A percentile compares a stretch with the other conserved stretches of the same genome.
Evolutionary conservation across 92 coral and sea anemone species (phyloP).

Genomic region (Nematostella vectensis): DNA sequence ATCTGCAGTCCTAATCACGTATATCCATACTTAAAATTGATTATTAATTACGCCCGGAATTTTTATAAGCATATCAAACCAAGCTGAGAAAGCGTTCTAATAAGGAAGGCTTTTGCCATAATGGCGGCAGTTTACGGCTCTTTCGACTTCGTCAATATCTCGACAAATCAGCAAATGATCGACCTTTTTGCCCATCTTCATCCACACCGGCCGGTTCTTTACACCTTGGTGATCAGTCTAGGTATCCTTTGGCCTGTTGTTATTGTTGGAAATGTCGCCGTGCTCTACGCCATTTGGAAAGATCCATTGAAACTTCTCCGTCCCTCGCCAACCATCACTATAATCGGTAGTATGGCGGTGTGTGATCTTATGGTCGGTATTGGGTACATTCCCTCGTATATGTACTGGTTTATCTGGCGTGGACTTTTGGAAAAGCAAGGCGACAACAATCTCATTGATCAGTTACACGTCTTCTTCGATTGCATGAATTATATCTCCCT

Average conservation of each 20-base stretch:
- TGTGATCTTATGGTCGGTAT: slow-evolving; percentile 19
- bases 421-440: neutral
- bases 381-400: neutral
- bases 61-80: too few species aligned
- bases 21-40: too few species aligned
- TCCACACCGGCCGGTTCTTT: neutral
- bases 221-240: neutral
- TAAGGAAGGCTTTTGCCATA: too few species aligned
- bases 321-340: slow-evolving; percentile 18
- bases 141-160: neutral
- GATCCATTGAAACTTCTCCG: slow-evolving; percentile 28
- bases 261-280: slow-evolving; percentile 12
- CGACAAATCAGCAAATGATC: neutral
- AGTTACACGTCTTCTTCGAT: neutral
- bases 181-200: neutral
- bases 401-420: slow-evolving; percentile 6
- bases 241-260: slow-evolving; percentile 7
- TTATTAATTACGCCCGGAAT: too few species aligned
- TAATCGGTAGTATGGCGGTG: slow-evolving; percentile 21
- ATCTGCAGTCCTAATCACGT: too few species aligned
- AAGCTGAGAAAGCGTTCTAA: too few species aligned
- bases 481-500: slow-evolving; percentile 5
- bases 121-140: neutral
- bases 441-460: neutral
- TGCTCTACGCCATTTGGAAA: slow-evolving; percentile 20